phyloP scores from a whole-genome alignment of 2,888 invertebrate species.

The Phyllotreta striolata region DNA sequence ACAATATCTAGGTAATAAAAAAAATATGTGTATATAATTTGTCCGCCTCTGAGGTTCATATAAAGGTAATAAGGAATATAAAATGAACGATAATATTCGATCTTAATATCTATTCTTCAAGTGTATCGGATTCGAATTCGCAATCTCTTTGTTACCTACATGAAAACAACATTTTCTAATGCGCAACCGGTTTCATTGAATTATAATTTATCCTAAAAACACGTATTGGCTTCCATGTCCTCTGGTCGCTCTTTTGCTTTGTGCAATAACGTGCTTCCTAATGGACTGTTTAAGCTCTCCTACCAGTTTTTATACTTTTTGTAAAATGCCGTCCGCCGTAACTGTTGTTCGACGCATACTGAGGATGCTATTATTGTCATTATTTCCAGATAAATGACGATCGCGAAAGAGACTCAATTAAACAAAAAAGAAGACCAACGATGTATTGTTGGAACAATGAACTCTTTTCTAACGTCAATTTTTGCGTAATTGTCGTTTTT shows the following conservation, averaged over 20 bases:
- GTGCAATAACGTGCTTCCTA: conserved; percentile 30
- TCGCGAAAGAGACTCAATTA: conserved; percentile 25
- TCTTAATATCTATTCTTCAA: conserved; percentile 58
- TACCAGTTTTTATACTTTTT: conserved; percentile 33
- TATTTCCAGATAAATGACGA: conserved; percentile 31
- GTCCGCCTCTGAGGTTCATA: background rate
- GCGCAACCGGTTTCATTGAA: conserved; percentile 60
- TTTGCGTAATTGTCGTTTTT: too few relatives aligned
- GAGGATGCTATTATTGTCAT: conserved; percentile 32
- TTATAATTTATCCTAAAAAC: conserved; percentile 61
- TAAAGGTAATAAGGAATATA: conserved; percentile 3
- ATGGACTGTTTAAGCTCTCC: conserved; percentile 31
- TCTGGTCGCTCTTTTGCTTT: conserved; percentile 28
- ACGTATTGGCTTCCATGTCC: conserved; percentile 50
- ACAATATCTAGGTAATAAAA: too few relatives aligned
- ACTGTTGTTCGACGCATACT: conserved; percentile 34
- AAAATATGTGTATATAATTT: background rate
- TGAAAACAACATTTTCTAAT: conserved; percentile 59
- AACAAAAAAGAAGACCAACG: conserved; percentile 13
- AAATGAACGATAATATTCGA: conserved; percentile 47
- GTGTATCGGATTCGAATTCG: conserved; percentile 53
- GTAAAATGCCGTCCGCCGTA: conserved; percentile 30
- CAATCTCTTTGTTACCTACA: conserved; percentile 56
- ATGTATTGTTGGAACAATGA: conserved; percentile 11
- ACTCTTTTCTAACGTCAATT: background rate